These are phyloP conservation scores for Aleiodes leptofemur DNA, from an alignment of 2,888 invertebrate genomes.

Conservation along the genomic window DNA sequence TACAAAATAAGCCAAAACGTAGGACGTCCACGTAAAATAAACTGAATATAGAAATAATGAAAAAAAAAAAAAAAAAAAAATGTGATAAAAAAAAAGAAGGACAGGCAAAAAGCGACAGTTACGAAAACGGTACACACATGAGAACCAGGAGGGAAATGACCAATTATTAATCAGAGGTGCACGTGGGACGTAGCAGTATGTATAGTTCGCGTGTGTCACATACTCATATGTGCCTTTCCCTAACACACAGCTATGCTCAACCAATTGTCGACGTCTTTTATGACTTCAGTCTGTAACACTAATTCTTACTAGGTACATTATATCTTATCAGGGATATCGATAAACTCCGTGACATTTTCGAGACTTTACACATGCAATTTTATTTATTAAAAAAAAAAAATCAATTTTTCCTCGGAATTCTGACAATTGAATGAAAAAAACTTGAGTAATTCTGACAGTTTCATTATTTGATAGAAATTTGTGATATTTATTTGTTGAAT, in stretches of 20 bases:
- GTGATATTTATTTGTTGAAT: no score
- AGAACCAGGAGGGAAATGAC: conserved; percentile 58
- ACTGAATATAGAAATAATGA: conserved; percentile 31
- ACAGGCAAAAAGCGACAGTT: not conserved
- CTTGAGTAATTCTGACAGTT: no score
- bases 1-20: conserved; percentile 50
- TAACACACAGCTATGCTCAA: conserved; percentile 39
- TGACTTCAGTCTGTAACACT: conserved; percentile 20
- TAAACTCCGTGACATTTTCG: no score
- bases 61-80: conserved; percentile 25
- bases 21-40: conserved; percentile 17
- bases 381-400: no score
- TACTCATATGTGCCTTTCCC: conserved; percentile 47
- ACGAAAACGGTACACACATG: not conserved
- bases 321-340: no score
- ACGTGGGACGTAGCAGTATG: conserved; percentile 53
- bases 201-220: conserved; percentile 40
- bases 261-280: conserved; percentile 35
- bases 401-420: no score
- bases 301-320: not conserved
- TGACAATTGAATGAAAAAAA: no score
- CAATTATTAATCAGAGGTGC: conserved; percentile 59
- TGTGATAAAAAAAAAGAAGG: not conserved
- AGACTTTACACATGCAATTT: no score
- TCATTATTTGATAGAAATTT: no score